Base-by-base conservation (phyloP, 2,797 vertebrate genomes). In the Ceryle rudis region DNA sequence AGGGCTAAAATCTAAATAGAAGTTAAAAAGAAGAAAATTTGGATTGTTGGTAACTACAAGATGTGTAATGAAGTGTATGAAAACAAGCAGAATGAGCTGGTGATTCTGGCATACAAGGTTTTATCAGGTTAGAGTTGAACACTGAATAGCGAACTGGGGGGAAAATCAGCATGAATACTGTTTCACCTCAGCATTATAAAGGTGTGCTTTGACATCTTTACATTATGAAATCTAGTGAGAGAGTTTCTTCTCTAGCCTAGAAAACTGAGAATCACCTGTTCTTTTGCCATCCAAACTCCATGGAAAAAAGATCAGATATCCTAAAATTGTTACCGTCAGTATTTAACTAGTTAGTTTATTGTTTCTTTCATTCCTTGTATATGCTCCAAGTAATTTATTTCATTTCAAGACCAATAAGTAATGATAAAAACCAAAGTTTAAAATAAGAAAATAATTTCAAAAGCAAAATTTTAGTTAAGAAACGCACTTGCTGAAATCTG, bases 61-160 rank as follows among this genome's bases (percentile, higher is more conserved):
- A 96, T 92, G 95, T 94, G 94, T 96, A 96, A 97, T 97, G 97
- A 97, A 97, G 97, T 97, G 96, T 92, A 97, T 89, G 95, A 95
- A 97, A 90, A 97, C 96, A 97, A 96, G 97, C 96, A 97, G 81
- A 90, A 96, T 96, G 96, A 96, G 83, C 52, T 96, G 89, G 92
- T 95, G 95, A 95, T 96, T 97, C 86, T 96, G 79, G 88, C 91
- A 97, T 86, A 95, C 81, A 92, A 74, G 91, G 87, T 96, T 96
- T 95, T 86, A 85, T 86, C 35, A 75, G 72, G 86, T 95, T 97
- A 95, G 89, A 94, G 60, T 83, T 1, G 15, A 95, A 97, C 92
- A 94, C 52, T 86, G 89, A 95, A 54, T 62, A 86, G 86, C 75
- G 90, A 92, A 85, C 7, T 75, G 28, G 44, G 52, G 58, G 51